phyloP scores from a whole-genome alignment of 2,113 vertebrate genomes.

The Tenrec ecaudatus region DNA sequence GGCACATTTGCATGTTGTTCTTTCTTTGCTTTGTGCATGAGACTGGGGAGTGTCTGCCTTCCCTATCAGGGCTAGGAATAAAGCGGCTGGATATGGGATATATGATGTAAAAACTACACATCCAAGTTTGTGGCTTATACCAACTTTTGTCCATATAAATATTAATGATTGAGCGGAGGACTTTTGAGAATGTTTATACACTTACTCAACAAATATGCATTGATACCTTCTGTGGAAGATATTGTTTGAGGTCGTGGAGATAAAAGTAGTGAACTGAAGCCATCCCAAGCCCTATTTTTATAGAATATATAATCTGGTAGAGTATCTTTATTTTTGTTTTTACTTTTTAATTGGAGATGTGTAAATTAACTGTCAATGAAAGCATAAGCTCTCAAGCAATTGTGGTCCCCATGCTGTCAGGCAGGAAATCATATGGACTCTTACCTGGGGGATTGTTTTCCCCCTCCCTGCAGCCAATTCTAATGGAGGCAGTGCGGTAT shows the following conservation, averaged over 20 bases:
- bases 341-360: neutral
- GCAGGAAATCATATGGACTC: neutral
- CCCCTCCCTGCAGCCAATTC: neutral
- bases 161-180: neutral
- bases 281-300: neutral
- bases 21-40: neutral
- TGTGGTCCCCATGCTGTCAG: neutral
- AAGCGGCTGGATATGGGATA: neutral
- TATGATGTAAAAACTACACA: too few species aligned
- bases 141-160: slow-evolving; percentile 17
- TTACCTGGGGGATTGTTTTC: neutral
- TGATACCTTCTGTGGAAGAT: neutral
- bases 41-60: neutral
- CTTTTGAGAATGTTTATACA: neutral
- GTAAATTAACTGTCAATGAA: slow-evolving; percentile 4
- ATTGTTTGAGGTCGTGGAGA: neutral
- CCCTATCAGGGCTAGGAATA: neutral
- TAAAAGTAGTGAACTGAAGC: neutral
- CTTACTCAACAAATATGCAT: neutral
- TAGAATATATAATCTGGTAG: neutral
- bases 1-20: neutral
- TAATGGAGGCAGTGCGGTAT: neutral
- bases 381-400: neutral
- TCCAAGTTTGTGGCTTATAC: neutral
- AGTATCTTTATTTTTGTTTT: neutral